These are phyloP conservation scores for Glyptemys insculpta DNA, from an alignment of 2,797 vertebrate species.

Conservation along the genomic window DNA sequence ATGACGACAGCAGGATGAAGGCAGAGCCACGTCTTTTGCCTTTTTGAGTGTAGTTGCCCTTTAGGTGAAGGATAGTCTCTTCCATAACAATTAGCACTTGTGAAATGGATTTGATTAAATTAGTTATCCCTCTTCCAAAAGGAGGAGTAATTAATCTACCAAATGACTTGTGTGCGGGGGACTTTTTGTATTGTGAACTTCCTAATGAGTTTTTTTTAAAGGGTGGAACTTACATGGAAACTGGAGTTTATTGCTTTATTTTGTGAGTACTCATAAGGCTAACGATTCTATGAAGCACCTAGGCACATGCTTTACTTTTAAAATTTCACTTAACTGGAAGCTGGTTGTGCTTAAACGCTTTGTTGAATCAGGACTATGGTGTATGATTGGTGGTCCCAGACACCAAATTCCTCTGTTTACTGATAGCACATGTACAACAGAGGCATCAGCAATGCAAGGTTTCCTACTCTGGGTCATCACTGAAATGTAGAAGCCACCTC, in stretches of 20 bases:
- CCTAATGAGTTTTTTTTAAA: not conserved
- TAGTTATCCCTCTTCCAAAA: conserved; percentile 5
- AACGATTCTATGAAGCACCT: not conserved
- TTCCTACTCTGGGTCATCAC: fast-evolving
- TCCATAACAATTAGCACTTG: conserved; percentile 37
- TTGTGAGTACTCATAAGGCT: fast-evolving
- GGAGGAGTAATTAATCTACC: conserved; percentile 6
- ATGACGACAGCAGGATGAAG: not conserved
- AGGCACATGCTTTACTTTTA: not conserved
- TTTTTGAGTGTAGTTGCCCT: not conserved
- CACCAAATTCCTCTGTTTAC: not conserved
- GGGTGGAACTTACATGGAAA: not conserved
- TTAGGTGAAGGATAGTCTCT: conserved; percentile 7
- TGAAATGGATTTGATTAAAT: conserved; percentile 33
- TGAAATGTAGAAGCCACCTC: not conserved
- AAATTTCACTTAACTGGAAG: not conserved
- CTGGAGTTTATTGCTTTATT: not conserved
- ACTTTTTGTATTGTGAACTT: not conserved
- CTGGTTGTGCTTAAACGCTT: not conserved
- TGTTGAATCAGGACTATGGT: not conserved
- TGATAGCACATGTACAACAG: not conserved
- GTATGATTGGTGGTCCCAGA: fast-evolving
- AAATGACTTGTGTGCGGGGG: not conserved
- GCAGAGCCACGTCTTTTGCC: not conserved
- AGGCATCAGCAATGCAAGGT: not conserved